Conservation (phyloP, 2,113 vertebrate genomes). For the Ochotona curzoniae region DNA sequence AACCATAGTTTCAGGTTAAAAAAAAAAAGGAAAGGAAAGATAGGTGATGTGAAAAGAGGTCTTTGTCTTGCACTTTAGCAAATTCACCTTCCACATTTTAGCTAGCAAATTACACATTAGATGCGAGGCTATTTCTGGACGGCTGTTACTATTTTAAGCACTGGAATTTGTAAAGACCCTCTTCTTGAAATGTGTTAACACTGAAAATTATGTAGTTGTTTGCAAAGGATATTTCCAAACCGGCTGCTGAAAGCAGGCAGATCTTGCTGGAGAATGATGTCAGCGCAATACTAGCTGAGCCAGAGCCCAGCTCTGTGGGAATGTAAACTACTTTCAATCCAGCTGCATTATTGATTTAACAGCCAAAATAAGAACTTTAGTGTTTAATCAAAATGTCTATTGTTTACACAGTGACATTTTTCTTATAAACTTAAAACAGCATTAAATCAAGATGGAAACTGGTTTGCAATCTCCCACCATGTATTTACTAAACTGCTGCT, state of each 20-base stretch:
- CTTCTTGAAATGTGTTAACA: slow-evolving; percentile 54
- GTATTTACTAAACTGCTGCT: slow-evolving; percentile 48
- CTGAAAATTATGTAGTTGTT: slow-evolving; percentile 61
- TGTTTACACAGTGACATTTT: slow-evolving; percentile 82
- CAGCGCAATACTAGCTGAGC: slow-evolving; percentile 66
- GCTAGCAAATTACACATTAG: neutral
- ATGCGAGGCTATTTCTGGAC: slow-evolving; percentile 50
- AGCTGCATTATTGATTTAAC: slow-evolving; percentile 79
- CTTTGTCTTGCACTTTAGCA: slow-evolving; percentile 21
- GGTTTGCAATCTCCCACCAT: slow-evolving; percentile 42
- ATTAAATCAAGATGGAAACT: slow-evolving; percentile 74
- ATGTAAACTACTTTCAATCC: slow-evolving; percentile 78
- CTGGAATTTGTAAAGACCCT: slow-evolving; percentile 31
- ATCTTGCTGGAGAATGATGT: slow-evolving; percentile 80
- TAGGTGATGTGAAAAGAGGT: neutral
- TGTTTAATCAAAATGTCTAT: slow-evolving; percentile 81
- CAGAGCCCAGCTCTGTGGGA: slow-evolving; percentile 62
- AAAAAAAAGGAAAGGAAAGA: neutral
- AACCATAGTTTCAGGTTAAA: neutral
- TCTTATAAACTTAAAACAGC: slow-evolving; percentile 78
- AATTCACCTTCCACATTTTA: neutral
- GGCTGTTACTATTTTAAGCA: slow-evolving; percentile 62
- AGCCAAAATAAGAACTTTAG: slow-evolving; percentile 79
- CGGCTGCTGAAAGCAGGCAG: slow-evolving; percentile 25
- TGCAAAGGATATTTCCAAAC: slow-evolving; percentile 61